These are phyloP conservation scores for Drosophila neocordata DNA, from an alignment of 1,140 invertebrate genomes.

Conservation along the genomic window DNA sequence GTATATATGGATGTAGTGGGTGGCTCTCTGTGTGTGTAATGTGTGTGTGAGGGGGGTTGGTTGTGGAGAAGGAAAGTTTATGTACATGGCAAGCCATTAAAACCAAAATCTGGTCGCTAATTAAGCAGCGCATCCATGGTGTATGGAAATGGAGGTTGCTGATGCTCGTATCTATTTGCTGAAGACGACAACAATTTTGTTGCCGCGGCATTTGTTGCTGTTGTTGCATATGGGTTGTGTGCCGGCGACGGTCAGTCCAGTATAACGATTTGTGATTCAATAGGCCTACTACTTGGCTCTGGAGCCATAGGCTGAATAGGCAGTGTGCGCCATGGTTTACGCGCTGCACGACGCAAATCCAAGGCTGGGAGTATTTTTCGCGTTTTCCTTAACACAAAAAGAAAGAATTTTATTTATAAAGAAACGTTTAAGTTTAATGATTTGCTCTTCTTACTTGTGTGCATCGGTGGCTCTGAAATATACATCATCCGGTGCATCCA, in stretches of 20 bases:
- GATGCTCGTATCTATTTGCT: conserved; percentile 69
- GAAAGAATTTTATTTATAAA: background rate
- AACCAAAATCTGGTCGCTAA: conserved; percentile 79
- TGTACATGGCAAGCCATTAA: conserved; percentile 77
- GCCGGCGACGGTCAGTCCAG: conserved; percentile 86
- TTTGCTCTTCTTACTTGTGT: conserved; percentile 90
- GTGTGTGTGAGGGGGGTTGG: conserved; percentile 20
- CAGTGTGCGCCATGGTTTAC: conserved; percentile 94
- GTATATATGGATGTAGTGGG: conserved; percentile 24
- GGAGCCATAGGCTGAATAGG: conserved; percentile 67
- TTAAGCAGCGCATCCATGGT: conserved; percentile 86
- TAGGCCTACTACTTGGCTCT: conserved; percentile 76
- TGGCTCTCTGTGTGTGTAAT: conserved; percentile 28
- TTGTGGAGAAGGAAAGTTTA: conserved; percentile 29
- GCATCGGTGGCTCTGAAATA: conserved; percentile 95
- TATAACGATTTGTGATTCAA: conserved; percentile 87
- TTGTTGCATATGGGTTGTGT: conserved; percentile 45
- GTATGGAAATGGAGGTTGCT: conserved; percentile 84
- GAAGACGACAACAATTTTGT: conserved; percentile 65
- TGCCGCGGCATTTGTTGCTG: conserved; percentile 31
- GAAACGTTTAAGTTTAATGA: background rate
- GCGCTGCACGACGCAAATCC: conserved; percentile 93
- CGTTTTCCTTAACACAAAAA: conserved; percentile 87
- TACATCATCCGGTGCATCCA: conserved; percentile 98
- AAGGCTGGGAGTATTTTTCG: conserved; percentile 90